Evolutionary conservation across 2,113 vertebrate species (phyloP), one percentile per base, ranked within the genome.

Genomic region (Martes martes): DNA sequence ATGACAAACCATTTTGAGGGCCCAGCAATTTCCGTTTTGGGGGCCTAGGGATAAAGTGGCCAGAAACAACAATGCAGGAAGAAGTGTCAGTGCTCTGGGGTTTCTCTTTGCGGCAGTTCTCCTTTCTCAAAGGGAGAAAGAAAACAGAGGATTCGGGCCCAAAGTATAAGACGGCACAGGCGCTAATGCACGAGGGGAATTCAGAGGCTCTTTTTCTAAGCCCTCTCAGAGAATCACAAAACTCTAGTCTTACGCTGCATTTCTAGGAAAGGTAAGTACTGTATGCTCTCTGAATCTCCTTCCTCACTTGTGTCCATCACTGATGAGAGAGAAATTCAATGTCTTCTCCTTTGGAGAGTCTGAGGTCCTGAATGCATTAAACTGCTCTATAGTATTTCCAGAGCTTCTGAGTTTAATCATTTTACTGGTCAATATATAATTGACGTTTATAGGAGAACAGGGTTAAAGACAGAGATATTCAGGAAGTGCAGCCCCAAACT

Each of bases 91-190:
- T 16, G 31, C 61, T 59, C 57, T 18, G 50, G 45, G 9, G 7
- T n/a, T 45, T 76, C 50, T 76, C 19, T 1, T 33, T 16, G 6
- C 28, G 59, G 18, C 1, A 9, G 69, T 1, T 11, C 65, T 73
- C 24, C 39, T 82, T 79, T 61, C 31, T 76, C 83, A 61, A 33
- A 33, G 63, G 42, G 2, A 94, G 26, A 86, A 74, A 59, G 50
- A 26, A 7, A 39, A 36, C 73, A 45, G 28, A 47, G 57, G 15
- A 36, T 0, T 36, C 55, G 8, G 55, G 24, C n/a, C 47, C n/a
- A 23, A 2, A 33, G 4, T 1, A 0, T 24, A 2, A 47, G 36
- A 33, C 0, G 15, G n/a, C 76, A 19, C 26, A 8, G 16, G 18
- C 26, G 15, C 7, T 19, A 19, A 31, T 0, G 21, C 13, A 8